Conservation (phyloP, 2,113 vertebrate genomes). For the Trochalopteron elliotii region DNA sequence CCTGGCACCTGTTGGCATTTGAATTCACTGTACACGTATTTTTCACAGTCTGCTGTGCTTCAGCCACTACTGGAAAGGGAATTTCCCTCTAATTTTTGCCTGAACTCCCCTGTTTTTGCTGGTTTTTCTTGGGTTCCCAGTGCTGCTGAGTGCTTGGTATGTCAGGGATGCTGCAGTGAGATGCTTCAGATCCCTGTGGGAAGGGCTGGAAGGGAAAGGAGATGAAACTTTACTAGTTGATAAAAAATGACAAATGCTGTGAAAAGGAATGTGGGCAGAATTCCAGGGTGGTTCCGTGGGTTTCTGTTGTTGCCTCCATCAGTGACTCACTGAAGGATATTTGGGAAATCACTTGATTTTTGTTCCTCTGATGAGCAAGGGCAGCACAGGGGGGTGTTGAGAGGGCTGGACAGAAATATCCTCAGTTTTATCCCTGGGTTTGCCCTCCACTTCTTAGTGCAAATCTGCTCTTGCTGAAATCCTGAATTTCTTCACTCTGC, state of each 20-base stretch:
- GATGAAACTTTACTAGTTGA: background rate
- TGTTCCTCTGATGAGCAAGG: background rate
- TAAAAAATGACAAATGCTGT: background rate
- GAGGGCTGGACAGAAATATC: background rate
- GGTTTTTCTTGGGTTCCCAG: background rate
- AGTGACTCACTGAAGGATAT: background rate
- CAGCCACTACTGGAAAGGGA: background rate
- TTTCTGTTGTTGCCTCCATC: background rate
- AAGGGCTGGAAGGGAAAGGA: background rate
- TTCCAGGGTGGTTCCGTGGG: background rate
- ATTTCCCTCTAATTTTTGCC: background rate
- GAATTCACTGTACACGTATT: background rate
- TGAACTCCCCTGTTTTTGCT: background rate
- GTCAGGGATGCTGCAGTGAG: background rate
- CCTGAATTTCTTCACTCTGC: background rate
- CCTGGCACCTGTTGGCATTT: background rate
- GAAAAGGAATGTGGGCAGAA: background rate
- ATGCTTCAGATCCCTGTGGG: background rate
- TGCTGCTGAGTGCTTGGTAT: background rate
- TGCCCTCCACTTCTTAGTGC: background rate
- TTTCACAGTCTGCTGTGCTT: background rate
- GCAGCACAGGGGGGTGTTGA: background rate
- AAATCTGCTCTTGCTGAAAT: background rate
- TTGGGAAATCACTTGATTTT: background rate
- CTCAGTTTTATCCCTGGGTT: fast-evolving